Conservation (phyloP, 2,888 invertebrate species). For the Protodeltote pygarga region DNA sequence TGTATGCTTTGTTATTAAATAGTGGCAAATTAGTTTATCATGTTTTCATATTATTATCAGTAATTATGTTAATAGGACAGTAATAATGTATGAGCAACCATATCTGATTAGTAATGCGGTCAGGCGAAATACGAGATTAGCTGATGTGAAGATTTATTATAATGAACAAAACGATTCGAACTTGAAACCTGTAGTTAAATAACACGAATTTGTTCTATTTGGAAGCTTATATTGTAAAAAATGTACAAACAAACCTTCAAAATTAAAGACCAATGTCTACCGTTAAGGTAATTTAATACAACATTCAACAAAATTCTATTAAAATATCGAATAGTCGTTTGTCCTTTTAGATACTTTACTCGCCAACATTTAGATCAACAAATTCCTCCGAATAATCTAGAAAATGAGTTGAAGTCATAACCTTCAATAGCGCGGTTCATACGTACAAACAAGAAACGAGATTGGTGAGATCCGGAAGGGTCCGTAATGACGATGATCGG, state of each 20-base stretch:
- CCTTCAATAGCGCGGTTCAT: background rate
- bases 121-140: background rate
- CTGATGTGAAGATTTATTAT: no score
- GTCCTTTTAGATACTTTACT: no score
- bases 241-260: no score
- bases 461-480: constrained; percentile 11
- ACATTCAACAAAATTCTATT: no score
- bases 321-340: no score
- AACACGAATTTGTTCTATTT: no score
- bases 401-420: constrained; percentile 1
- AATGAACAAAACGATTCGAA: no score
- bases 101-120: constrained; percentile 1
- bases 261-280: no score
- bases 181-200: no score
- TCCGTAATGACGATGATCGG: constrained; percentile 10
- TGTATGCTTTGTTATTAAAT: background rate
- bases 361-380: no score
- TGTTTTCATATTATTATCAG: constrained; percentile 1
- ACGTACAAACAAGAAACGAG: constrained; percentile 3
- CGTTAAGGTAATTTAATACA: no score
- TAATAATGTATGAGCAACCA: background rate
- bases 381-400: constrained; percentile 2
- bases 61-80: background rate
- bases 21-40: background rate
- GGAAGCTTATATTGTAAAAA: no score